Evolutionary conservation across 1,140 invertebrate species (phyloP), one percentile per base, ranked within the genome.

Genomic region (Drosophila burlai): DNA sequence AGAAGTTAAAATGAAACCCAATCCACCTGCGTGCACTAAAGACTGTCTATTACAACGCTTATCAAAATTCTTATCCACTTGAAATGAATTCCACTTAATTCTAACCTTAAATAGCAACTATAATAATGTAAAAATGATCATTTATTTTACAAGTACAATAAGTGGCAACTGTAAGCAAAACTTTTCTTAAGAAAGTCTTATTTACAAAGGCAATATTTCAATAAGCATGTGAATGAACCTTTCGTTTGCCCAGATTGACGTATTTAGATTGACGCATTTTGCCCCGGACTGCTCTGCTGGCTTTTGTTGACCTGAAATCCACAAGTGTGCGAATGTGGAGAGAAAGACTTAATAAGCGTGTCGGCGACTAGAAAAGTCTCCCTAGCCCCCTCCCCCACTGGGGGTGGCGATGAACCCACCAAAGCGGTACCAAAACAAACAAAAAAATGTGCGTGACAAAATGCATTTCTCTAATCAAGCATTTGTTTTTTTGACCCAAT

Each of bases 381-480:
- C 67, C 38, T 3, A 29, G 29, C 15, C 60, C 31, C 38, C 10
- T 9, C 6, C 29, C 40, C n/a, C 24, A 46, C 34, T 54, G 13
- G 31, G 24, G 76, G 18, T 45, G 38, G 62, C 40, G 66, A 46
- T 72, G 67, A 72, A 59, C 66, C 29, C 47, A 45, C 29, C 26
- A 47, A 77, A 77, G 62, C 46, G 42, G 55, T 50, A 66, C 40
- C 49, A 55, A 64, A 75, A 64, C 47, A 60, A 18, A 55, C 34
- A 43, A 43, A 1, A 43, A 67, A 72, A 81, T 74, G 76, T 89
- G 85, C 81, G 81, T 87, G 85, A 84, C 81, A 75, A 81, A 84
- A 81, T 87, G 85, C 81, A 84, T 49, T 87, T 77, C 58, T 67
- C 42, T 81, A 81, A 73, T 81, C 82, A 73, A 40, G 72, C 66